Percentiles rank a stretch among this genome's conserved stretches.
phyloP scores from a whole-genome alignment of 2,888 invertebrate species.

The Phortica okadai region DNA sequence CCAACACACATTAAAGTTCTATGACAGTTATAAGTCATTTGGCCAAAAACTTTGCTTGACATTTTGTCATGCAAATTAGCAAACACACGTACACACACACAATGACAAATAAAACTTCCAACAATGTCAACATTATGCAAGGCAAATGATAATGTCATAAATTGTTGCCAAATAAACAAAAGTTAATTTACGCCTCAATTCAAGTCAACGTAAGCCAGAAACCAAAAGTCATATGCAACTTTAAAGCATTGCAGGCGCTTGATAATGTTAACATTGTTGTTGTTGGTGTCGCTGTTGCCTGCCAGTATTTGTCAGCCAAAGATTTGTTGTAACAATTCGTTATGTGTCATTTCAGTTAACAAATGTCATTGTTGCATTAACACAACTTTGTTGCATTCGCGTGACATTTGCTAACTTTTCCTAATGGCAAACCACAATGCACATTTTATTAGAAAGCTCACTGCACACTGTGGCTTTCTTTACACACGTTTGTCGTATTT shows the following conservation, averaged over 20 bases:
- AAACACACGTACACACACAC: not conserved
- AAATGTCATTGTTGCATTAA: constrained; percentile 6
- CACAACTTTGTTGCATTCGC: not conserved
- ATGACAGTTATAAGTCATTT: not conserved
- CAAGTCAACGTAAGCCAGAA: too few relatives aligned
- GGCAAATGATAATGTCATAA: constrained; percentile 21
- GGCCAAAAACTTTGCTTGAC: constrained; percentile 24
- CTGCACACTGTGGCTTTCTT: not conserved
- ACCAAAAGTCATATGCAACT: too few relatives aligned
- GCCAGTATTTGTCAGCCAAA: not conserved
- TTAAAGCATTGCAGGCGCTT: too few relatives aligned
- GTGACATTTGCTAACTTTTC: not conserved
- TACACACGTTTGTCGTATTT: not conserved
- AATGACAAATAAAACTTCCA: not conserved
- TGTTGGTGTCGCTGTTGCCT: too few relatives aligned
- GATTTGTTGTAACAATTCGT: not conserved
- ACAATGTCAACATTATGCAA: not conserved
- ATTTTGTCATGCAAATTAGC: constrained; percentile 23
- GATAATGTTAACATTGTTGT: too few relatives aligned
- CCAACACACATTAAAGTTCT: not conserved
- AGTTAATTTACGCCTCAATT: not conserved
- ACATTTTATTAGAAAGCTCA: constrained; percentile 8
- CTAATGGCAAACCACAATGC: not conserved
- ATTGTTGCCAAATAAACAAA: too few relatives aligned
- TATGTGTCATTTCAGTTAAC: not conserved